Evolutionary conservation across 2,888 invertebrate genomes (phyloP).

Genomic region (Aspidapion aeneum): DNA sequence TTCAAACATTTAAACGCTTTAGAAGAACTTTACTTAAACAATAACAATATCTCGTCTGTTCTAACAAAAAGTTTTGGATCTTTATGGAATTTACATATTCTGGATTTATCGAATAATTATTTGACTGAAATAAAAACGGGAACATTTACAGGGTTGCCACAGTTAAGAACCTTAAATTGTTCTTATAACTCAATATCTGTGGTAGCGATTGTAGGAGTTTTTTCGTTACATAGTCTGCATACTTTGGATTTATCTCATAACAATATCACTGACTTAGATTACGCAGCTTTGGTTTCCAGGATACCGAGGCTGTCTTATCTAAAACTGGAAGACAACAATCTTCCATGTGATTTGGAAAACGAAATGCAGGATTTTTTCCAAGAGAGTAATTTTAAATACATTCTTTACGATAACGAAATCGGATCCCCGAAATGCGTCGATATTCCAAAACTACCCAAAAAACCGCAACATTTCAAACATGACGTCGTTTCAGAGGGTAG

Average conservation of each 20-base stretch:
- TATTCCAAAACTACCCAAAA: slow-evolving; percentile 11
- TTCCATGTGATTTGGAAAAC: slow-evolving; percentile 40
- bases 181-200: slow-evolving; percentile 38
- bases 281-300: slow-evolving; percentile 37
- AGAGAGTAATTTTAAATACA: slow-evolving; percentile 40
- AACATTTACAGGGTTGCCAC: slow-evolving; percentile 40
- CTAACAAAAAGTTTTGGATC: slow-evolving; percentile 33
- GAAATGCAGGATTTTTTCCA: slow-evolving; percentile 40
- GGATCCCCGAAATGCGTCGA: slow-evolving; percentile 32
- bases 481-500: not conserved
- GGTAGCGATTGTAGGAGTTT: slow-evolving; percentile 38
- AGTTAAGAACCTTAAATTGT: slow-evolving; percentile 39
- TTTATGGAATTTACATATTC: slow-evolving; percentile 33
- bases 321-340: slow-evolving; percentile 37
- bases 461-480: not conserved
- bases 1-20: slow-evolving; percentile 30
- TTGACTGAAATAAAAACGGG: slow-evolving; percentile 38
- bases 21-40: slow-evolving; percentile 38
- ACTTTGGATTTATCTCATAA: slow-evolving; percentile 43
- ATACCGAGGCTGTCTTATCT: slow-evolving; percentile 40
- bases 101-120: slow-evolving; percentile 40
- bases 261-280: slow-evolving; percentile 40
- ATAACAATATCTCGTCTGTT: slow-evolving; percentile 36
- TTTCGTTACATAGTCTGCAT: slow-evolving; percentile 40
- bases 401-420: slow-evolving; percentile 30